A percentile compares a stretch with the other conserved stretches of the same genome.
Evolutionary conservation across 2,113 vertebrate species (phyloP).

Genomic region (Rhinoderma darwinii): DNA sequence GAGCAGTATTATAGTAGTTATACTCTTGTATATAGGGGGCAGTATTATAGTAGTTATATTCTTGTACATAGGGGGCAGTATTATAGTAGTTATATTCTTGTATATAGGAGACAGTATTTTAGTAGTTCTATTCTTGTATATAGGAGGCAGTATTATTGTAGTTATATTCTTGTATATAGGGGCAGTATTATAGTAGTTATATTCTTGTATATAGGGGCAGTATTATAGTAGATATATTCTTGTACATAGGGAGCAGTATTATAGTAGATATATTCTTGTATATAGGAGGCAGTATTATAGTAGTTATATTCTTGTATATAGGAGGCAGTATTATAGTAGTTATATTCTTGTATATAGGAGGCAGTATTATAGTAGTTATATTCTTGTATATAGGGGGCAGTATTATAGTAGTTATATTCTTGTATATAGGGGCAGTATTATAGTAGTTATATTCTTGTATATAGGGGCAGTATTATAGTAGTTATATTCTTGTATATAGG

Average conservation of each 20-base stretch:
- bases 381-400: constrained; percentile 10
- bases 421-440: not conserved
- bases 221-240: constrained; percentile 12
- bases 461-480: not conserved
- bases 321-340: not conserved
- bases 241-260: not conserved
- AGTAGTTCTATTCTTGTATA: too few relatives aligned
- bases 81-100: not conserved
- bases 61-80: constrained; percentile 9
- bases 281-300: constrained; percentile 8
- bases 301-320: not conserved
- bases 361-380: constrained; percentile 28
- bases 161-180: constrained; percentile 4
- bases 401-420: constrained; percentile 15
- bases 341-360: not conserved
- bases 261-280: constrained; percentile 19
- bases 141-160: too few relatives aligned
- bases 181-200: not conserved
- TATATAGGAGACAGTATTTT: not conserved
- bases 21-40: too few relatives aligned
- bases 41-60: constrained; percentile 23
- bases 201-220: not conserved
- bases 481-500: not conserved
- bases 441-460: not conserved
- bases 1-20: too few relatives aligned